Conservation (phyloP, 2,797 vertebrate species). For the Acipenser oxyrinchus region DNA sequence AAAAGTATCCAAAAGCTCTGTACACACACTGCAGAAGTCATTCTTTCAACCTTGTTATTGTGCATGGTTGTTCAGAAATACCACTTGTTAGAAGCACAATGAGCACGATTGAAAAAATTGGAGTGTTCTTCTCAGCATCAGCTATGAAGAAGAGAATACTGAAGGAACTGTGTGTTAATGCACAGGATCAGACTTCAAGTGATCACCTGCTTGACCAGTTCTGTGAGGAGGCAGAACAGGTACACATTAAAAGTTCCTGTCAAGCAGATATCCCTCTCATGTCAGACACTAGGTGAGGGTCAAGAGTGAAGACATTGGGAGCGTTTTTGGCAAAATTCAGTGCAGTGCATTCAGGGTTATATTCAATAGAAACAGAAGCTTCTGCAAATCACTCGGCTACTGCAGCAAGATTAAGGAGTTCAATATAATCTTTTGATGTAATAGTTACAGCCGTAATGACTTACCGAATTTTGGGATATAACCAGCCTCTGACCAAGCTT, state of each 20-base stretch:
- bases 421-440: constrained; percentile 4
- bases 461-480: constrained; percentile 8
- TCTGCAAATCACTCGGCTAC: background rate
- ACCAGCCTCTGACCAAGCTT: background rate
- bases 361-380: constrained; percentile 9
- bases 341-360: constrained; percentile 5
- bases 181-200: too few relatives aligned
- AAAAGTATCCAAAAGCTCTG: background rate
- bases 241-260: too few relatives aligned
- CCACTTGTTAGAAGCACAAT: background rate
- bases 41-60: background rate
- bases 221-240: too few relatives aligned
- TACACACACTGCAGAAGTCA: background rate
- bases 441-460: constrained; percentile 2
- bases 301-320: constrained; percentile 11
- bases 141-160: constrained; percentile 6
- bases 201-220: too few relatives aligned
- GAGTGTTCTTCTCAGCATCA: background rate
- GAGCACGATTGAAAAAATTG: background rate
- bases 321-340: constrained; percentile 8
- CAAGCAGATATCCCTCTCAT: constrained; percentile 7
- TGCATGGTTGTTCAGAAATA: constrained; percentile 2
- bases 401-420: background rate
- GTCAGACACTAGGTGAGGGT: constrained; percentile 7
- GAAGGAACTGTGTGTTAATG: background rate